A percentile compares a stretch with the other conserved stretches of the same genome.
phyloP scores from a whole-genome alignment of 2,113 vertebrate species.

The Anas platyrhynchos region DNA sequence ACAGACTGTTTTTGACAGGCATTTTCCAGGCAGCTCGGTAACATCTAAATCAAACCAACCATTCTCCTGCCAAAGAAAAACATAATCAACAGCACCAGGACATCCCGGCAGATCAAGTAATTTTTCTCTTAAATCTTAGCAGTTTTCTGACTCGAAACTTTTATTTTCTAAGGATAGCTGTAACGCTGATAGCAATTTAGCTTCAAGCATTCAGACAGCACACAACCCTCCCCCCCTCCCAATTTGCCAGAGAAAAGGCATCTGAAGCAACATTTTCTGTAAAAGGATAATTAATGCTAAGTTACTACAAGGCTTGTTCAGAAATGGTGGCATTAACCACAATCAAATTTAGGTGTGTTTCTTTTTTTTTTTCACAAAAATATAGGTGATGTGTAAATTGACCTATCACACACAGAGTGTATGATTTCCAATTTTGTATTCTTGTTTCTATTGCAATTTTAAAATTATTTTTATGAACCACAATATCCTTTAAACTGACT shows the following conservation, averaged over 20 bases:
- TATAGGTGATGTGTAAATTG: not conserved
- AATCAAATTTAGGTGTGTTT: not conserved
- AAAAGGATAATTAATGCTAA: not conserved
- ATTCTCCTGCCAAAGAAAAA: not conserved
- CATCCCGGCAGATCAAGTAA: not conserved
- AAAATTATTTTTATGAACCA: not conserved
- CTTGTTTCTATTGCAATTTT: constrained; percentile 3
- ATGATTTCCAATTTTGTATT: not conserved
- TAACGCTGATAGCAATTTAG: not conserved
- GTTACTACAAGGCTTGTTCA: not conserved
- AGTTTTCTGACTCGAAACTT: not conserved
- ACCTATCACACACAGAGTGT: not conserved
- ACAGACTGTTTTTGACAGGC: not conserved
- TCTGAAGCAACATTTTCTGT: not conserved
- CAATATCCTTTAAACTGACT: not conserved
- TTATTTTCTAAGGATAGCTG: not conserved
- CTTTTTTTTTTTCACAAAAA: not conserved
- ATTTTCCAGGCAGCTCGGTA: constrained; percentile 10
- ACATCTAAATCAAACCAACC: not conserved
- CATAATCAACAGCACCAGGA: not conserved
- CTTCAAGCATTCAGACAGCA: not conserved
- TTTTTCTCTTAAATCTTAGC: not conserved
- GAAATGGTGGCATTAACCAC: constrained; percentile 28
- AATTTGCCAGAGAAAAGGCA: not conserved
- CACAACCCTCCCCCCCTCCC: not conserved